Conservation (phyloP, 1,140 invertebrate species). For the Drosophila neocordata region DNA sequence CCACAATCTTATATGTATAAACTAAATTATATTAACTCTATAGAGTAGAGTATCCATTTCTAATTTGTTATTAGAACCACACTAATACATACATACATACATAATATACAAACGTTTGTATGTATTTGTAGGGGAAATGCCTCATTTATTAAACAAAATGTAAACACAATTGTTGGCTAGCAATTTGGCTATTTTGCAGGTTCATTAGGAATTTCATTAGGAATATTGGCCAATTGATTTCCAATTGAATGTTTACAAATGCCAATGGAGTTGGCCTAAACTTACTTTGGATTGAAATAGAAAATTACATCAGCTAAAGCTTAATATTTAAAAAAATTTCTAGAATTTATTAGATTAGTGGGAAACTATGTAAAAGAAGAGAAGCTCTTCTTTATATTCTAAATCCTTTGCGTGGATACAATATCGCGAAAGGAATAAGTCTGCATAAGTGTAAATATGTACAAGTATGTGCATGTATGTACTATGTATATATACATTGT, state of each 20-base stretch:
- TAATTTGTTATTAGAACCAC: too few species aligned
- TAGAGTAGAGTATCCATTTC: too few species aligned
- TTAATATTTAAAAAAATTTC: too few species aligned
- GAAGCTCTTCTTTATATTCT: background rate
- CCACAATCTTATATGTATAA: too few species aligned
- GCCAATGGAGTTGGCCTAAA: background rate
- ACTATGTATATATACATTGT: background rate
- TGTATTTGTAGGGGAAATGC: background rate
- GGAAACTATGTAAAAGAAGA: too few species aligned
- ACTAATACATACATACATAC: too few species aligned
- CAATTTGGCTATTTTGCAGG: background rate
- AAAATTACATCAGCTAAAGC: too few species aligned
- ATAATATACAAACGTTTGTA: too few species aligned
- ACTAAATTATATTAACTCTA: too few species aligned
- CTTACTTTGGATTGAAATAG: too few species aligned
- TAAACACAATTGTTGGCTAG: constrained; percentile 36
- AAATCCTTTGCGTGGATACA: background rate
- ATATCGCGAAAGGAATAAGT: background rate
- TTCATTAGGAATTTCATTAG: constrained; percentile 32
- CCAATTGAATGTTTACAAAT: background rate
- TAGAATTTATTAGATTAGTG: too few species aligned
- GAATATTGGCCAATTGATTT: background rate
- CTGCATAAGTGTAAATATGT: background rate
- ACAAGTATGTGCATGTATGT: constrained; percentile 1
- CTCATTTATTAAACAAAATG: constrained; percentile 26